Evolutionary conservation across 2,888 invertebrate genomes (phyloP).

Genomic region (Dynastes maya): DNA sequence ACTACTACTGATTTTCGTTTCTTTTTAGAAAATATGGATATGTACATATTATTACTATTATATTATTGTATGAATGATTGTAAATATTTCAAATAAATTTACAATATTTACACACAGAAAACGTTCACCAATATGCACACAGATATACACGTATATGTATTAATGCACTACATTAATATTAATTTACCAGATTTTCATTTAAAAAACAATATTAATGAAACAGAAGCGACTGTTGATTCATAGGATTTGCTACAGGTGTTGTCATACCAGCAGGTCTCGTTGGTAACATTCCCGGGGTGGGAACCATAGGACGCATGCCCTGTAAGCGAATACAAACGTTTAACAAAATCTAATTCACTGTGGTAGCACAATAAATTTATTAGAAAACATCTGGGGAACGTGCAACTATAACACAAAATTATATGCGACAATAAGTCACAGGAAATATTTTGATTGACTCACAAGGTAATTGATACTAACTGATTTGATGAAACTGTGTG

Average conservation of each 20-base stretch:
- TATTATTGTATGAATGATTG: slow-evolving; percentile 62
- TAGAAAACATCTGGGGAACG: too few species aligned
- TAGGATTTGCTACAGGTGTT: slow-evolving; percentile 63
- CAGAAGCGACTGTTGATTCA: slow-evolving; percentile 66
- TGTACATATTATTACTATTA: slow-evolving; percentile 58
- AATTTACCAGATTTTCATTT: slow-evolving; percentile 41
- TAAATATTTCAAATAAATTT: slow-evolving; percentile 58
- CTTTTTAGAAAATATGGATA: slow-evolving; percentile 57
- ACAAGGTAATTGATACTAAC: too few species aligned
- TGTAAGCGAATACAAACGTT: slow-evolving; percentile 56
- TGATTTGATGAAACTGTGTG: too few species aligned
- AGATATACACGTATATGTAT: slow-evolving; percentile 41
- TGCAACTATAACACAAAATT: too few species aligned
- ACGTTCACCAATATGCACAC: slow-evolving; percentile 52
- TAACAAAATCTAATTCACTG: not conserved
- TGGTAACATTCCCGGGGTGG: slow-evolving; percentile 63
- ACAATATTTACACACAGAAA: slow-evolving; percentile 58
- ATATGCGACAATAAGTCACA: too few species aligned
- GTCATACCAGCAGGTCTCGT: slow-evolving; percentile 63
- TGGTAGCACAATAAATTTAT: too few species aligned
- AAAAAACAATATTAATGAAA: slow-evolving; percentile 62
- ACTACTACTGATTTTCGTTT: slow-evolving; percentile 56
- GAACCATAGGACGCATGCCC: slow-evolving; percentile 67
- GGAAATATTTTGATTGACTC: too few species aligned
- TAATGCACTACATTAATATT: slow-evolving; percentile 40